Percentiles rank a stretch among this genome's conserved stretches.
Evolutionary conservation across 2,797 vertebrate species (phyloP).

Genomic region (Parauchenoglanis ngamensis): DNA sequence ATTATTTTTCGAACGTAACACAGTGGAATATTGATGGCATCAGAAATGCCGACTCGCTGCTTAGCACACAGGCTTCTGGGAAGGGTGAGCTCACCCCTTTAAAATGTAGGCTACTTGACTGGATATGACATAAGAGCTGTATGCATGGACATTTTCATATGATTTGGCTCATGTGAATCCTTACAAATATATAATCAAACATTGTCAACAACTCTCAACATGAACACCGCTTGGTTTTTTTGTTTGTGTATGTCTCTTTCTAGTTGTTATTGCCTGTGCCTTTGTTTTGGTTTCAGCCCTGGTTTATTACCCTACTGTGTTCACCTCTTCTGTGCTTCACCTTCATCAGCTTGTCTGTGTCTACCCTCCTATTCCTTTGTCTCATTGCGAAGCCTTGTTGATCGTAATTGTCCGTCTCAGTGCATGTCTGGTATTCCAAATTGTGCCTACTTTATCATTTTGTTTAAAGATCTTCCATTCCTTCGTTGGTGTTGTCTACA

Average conservation of each 20-base stretch:
- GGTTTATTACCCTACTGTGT: background rate
- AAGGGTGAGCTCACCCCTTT: too few species aligned
- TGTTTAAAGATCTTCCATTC: background rate
- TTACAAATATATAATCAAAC: background rate
- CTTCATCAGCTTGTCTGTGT: background rate
- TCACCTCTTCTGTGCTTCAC: conserved; percentile 10
- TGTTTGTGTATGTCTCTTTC: background rate
- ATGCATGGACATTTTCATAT: background rate
- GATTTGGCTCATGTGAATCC: background rate
- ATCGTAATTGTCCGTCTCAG: background rate
- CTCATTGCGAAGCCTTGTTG: background rate
- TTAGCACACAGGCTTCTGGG: too few species aligned
- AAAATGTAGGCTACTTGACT: background rate
- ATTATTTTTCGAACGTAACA: too few species aligned
- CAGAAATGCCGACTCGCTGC: too few species aligned
- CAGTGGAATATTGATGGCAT: too few species aligned
- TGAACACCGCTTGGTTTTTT: background rate
- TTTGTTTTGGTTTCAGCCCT: background rate
- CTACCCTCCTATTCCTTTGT: background rate
- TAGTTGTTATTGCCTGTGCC: background rate
- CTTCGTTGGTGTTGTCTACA: background rate
- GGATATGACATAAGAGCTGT: background rate
- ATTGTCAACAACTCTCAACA: background rate
- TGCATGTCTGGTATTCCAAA: background rate
- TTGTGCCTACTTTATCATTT: background rate